phyloP scores from a whole-genome alignment of 2,888 invertebrate species.

The Blomia tropicalis region DNA sequence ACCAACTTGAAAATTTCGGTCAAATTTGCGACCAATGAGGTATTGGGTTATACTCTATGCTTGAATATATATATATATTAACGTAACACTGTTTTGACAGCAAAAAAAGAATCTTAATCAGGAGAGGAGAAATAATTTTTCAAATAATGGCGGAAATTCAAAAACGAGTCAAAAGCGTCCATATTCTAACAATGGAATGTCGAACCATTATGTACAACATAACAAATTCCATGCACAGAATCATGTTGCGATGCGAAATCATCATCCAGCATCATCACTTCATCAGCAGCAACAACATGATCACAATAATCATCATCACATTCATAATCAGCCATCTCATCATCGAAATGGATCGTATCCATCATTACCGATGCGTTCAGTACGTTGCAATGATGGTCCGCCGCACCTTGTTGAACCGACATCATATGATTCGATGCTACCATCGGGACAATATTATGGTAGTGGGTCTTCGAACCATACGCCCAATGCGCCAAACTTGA shows the following conservation, averaged over 20 bases:
- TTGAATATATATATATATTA: slow-evolving; percentile 8
- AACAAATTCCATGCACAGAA: too few relatives aligned
- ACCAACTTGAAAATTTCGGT: slow-evolving; percentile 66
- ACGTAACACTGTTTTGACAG: not conserved
- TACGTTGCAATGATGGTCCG: too few relatives aligned
- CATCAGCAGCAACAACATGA: too few relatives aligned
- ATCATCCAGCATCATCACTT: too few relatives aligned
- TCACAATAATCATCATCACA: too few relatives aligned
- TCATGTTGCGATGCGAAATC: too few relatives aligned
- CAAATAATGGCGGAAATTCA: not conserved
- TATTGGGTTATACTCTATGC: slow-evolving; percentile 42
- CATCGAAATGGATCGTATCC: too few relatives aligned
- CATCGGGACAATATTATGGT: not conserved
- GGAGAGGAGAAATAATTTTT: not conserved
- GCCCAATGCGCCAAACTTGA: not conserved
- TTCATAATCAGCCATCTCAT: too few relatives aligned
- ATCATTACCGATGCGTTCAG: too few relatives aligned
- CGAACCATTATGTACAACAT: too few relatives aligned
- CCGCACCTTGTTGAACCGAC: not conserved
- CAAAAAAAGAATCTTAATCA: slow-evolving; percentile 3
- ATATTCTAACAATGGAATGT: not conserved
- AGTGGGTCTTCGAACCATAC: not conserved
- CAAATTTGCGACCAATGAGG: slow-evolving; percentile 65
- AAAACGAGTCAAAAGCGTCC: not conserved
- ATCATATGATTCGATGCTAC: not conserved